These are phyloP conservation scores for Patella vulgata DNA, from an alignment of 1,140 invertebrate species.

Conservation along the genomic window DNA sequence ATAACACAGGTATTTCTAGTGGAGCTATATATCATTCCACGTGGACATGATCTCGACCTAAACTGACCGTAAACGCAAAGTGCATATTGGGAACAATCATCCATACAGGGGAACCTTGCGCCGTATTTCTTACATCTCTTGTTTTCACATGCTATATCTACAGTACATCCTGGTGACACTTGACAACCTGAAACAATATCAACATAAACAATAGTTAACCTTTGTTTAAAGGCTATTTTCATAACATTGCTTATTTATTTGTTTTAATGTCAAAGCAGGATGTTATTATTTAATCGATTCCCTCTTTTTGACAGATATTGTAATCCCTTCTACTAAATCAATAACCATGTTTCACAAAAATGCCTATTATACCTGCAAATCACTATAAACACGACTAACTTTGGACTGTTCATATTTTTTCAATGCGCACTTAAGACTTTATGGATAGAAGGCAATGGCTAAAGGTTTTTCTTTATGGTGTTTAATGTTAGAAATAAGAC, in stretches of 20 bases:
- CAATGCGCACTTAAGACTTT: no score
- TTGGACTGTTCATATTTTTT: no score
- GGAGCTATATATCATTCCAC: constrained; percentile 13
- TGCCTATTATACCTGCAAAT: no score
- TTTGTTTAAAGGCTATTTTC: not conserved
- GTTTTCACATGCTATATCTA: constrained; percentile 12
- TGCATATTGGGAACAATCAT: constrained; percentile 17
- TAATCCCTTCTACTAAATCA: not conserved
- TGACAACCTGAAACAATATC: constrained; percentile 14
- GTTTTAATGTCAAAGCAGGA: not conserved
- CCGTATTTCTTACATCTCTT: constrained; percentile 15
- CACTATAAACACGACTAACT: no score
- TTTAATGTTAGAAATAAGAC: no score
- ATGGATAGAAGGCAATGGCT: no score
- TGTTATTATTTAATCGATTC: not conserved
- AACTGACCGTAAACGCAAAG: constrained; percentile 25
- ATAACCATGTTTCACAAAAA: not conserved
- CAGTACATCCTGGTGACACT: constrained; percentile 10
- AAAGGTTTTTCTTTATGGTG: no score
- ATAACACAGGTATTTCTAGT: no score
- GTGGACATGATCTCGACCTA: constrained; percentile 10
- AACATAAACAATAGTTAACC: not conserved
- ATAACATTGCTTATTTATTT: not conserved
- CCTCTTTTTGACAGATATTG: not conserved
- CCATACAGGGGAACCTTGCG: constrained; percentile 10